These are phyloP conservation scores for Glyphotaelius pellucidus DNA, from an alignment of 2,888 invertebrate species.

Conservation along the genomic window DNA sequence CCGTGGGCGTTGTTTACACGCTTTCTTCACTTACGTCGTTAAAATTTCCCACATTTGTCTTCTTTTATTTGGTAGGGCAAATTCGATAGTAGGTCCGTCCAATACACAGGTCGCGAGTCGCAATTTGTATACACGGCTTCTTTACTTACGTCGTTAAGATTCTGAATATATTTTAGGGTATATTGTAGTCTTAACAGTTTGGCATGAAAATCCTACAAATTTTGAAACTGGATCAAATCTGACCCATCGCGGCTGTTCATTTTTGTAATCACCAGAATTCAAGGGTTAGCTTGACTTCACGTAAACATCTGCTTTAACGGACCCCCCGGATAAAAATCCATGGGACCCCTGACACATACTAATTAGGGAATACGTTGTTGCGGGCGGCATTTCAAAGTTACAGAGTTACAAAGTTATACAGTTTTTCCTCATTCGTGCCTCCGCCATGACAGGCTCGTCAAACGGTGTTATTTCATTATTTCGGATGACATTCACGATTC, in stretches of 20 bases:
- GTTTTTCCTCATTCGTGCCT: conserved; percentile 16
- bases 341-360: not conserved
- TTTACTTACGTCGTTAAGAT: too few relatives aligned
- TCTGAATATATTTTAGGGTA: too few relatives aligned
- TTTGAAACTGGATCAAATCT: not conserved
- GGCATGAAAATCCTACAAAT: not conserved
- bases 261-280: not conserved
- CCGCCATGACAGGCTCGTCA: not conserved
- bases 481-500: conserved; percentile 25
- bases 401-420: not conserved
- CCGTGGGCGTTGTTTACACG: too few relatives aligned
- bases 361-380: not conserved
- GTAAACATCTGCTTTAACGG: not conserved
- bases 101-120: too few relatives aligned
- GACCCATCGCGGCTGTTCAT: not conserved
- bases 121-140: too few relatives aligned
- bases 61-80: too few relatives aligned
- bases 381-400: not conserved
- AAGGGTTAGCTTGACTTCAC: not conserved
- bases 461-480: not conserved
- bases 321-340: conserved; percentile 4
- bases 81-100: too few relatives aligned
- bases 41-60: too few relatives aligned
- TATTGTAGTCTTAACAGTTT: too few relatives aligned
- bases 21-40: too few relatives aligned